Evolutionary conservation across 2,888 invertebrate genomes (phyloP), one percentile per base, ranked within the genome.

Genomic region (Campoletis raptor): DNA sequence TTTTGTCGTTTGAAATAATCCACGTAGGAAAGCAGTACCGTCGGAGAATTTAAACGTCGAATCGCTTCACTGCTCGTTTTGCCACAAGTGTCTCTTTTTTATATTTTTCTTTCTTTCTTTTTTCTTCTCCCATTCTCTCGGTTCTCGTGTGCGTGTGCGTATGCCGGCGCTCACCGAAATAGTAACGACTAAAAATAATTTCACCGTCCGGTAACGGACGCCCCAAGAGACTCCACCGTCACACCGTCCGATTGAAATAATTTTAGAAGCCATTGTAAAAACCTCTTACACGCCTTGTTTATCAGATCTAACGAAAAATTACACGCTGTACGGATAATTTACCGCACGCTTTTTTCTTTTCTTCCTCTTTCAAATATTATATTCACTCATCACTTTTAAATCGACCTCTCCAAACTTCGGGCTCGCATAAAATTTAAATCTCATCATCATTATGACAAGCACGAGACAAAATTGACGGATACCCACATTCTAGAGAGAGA

Each of bases 231-330:
- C 83, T 83, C 88, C 88, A 89, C 86, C 93, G 92, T 93, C 92
- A 92, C 90, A 89, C 90, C 89, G 91, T 86, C 90, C 89, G 89
- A 89, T 86, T 89, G 88, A 91, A 90, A 91, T 92, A 92, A 92
- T 92, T 89, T 89, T 74, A 89, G 90, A 85, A 81, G 74, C 81
- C 89, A 91, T 92, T 91, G 90, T 91, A 89, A 88, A 86, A 81
- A 52, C 64, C 67, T 67, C 67, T 78, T 78, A 40, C 52, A 24
- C 67, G 30, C 37, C 45, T 76, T 52, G 78, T 12, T 24, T 45
- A 70, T 61, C 36, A 12, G 36, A 80, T 81, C 54, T 42, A 40
- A n/a, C 15, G 21, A 67, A 69, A 67, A 67, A 67, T 74, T 66
- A 48, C 36, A 52, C 40, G 15, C n/a, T 42, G n/a, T 30, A 15